Conservation (phyloP, 35 echinoderm and acorn worm species). For the Acanthaster planci region DNA sequence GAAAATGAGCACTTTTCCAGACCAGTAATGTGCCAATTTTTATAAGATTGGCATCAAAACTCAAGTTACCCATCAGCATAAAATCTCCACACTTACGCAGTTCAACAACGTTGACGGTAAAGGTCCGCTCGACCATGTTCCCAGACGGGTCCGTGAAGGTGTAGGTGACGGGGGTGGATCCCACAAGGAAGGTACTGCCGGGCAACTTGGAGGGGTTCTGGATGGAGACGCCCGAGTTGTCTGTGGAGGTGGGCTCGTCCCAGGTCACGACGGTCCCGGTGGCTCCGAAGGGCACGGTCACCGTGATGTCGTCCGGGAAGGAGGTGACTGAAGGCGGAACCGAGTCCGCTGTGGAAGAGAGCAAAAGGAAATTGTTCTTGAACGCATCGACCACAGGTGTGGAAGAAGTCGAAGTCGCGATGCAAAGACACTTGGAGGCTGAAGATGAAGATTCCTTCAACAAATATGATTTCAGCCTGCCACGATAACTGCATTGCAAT, state of each 20-base stretch:
- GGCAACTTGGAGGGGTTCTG: not conserved
- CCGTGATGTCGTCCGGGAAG: constrained; percentile 56
- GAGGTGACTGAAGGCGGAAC: constrained; percentile 42
- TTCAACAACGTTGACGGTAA: constrained; percentile 39
- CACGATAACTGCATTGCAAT: too few species aligned
- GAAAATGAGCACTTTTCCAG: too few species aligned
- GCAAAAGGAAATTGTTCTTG: not conserved
- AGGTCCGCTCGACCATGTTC: not conserved
- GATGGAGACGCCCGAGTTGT: constrained; percentile 38
- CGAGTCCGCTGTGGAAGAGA: constrained; percentile 45
- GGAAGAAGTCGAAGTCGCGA: too few species aligned
- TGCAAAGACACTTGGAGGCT: too few species aligned
- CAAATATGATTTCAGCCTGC: too few species aligned
- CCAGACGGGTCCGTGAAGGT: constrained; percentile 39
- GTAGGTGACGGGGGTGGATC: constrained; percentile 39
- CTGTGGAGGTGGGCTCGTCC: constrained; percentile 65
- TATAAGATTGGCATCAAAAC: too few species aligned
- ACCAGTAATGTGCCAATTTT: too few species aligned
- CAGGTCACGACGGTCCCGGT: constrained; percentile 39
- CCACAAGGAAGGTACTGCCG: not conserved
- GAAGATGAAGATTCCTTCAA: too few species aligned
- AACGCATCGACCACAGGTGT: not conserved
- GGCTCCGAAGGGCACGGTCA: constrained; percentile 16
- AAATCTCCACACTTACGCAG: constrained; percentile 2
- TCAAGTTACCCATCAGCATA: too few species aligned